These are phyloP conservation scores for Stenopsyche tienmushanensis DNA, from an alignment of 1,140 invertebrate genomes.

Conservation along the genomic window DNA sequence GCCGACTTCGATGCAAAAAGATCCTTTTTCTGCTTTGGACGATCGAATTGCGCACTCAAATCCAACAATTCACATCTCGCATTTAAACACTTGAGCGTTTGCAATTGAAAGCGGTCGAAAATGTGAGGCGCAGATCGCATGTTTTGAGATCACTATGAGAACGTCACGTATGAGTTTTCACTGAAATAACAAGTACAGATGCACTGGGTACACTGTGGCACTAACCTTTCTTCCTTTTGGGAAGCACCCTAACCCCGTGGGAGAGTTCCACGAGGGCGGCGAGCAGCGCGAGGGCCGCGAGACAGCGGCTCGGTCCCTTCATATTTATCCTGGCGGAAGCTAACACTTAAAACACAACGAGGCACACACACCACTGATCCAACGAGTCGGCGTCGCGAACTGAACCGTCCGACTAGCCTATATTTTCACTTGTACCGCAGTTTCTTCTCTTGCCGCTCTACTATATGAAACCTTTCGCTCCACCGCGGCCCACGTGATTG, in stretches of 20 bases:
- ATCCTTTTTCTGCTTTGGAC: too few relatives aligned
- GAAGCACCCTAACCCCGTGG: constrained; percentile 53
- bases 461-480: constrained; percentile 60
- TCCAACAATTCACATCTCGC: too few relatives aligned
- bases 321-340: constrained; percentile 20
- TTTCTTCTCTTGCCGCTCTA: constrained; percentile 53
- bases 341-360: constrained; percentile 29
- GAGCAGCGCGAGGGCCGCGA: constrained; percentile 51
- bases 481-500: constrained; percentile 50
- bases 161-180: too few relatives aligned
- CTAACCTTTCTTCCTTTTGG: constrained; percentile 57
- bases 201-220: constrained; percentile 16
- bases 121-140: too few relatives aligned
- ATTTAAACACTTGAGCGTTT: too few relatives aligned
- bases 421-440: constrained; percentile 59
- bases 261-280: constrained; percentile 49
- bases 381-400: constrained; percentile 28
- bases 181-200: too few relatives aligned
- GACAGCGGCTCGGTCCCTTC: constrained; percentile 50
- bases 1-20: too few relatives aligned
- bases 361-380: constrained; percentile 35
- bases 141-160: too few relatives aligned
- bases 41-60: too few relatives aligned
- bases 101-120: too few relatives aligned
- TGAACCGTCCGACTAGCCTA: constrained; percentile 57